Percentiles rank a stretch among this genome's conserved stretches.
phyloP scores from a whole-genome alignment of 2,113 vertebrate species.

The Procavia capensis region DNA sequence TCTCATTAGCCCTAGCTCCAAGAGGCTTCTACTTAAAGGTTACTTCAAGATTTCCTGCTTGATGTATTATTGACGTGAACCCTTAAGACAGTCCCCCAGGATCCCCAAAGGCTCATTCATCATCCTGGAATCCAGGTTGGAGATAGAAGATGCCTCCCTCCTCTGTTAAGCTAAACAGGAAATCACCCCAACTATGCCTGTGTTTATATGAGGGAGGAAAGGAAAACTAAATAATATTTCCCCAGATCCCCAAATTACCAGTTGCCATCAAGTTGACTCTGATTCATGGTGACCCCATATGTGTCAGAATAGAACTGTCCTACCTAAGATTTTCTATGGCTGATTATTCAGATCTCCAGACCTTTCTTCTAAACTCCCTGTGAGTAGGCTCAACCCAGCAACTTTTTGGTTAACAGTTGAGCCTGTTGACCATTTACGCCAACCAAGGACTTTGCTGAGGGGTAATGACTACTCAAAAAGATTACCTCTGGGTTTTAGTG shows the following conservation, averaged over 20 bases:
- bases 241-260: background rate
- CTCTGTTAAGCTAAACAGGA: background rate
- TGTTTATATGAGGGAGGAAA: no score
- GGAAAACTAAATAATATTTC: background rate
- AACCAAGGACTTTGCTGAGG: background rate
- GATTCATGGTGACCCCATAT: background rate
- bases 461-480: background rate
- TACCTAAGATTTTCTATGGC: background rate
- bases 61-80: background rate
- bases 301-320: background rate
- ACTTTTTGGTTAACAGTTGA: background rate
- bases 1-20: background rate
- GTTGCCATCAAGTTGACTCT: no score
- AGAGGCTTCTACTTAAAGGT: background rate
- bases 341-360: background rate
- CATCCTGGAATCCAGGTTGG: background rate
- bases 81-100: background rate
- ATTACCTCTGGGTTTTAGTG: background rate
- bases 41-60: background rate
- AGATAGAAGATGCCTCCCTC: background rate
- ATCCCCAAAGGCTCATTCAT: background rate
- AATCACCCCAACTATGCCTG: background rate
- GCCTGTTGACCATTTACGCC: background rate
- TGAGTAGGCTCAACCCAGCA: background rate
- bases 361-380: background rate